Evolutionary conservation across 2,113 vertebrate species (phyloP).

Genomic region (Clarias gariepinus): DNA sequence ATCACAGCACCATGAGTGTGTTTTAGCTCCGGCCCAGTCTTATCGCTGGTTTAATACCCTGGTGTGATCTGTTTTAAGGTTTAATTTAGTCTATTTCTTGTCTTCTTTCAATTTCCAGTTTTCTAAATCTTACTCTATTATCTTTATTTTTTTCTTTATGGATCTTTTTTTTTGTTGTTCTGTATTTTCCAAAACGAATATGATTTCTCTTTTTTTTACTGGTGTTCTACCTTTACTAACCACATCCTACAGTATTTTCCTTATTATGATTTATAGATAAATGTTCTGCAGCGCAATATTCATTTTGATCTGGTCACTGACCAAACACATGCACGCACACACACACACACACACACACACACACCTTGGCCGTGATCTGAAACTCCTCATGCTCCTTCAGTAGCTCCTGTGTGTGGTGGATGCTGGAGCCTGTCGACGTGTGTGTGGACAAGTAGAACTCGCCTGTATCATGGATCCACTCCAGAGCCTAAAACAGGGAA

Average conservation of each 20-base stretch:
- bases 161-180: not conserved
- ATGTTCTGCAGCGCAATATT: not conserved
- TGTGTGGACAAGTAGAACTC: conserved; percentile 98
- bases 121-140: too few relatives aligned
- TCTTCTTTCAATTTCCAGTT: not conserved
- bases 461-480: conserved; percentile 97
- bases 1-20: not conserved
- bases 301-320: not conserved
- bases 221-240: not conserved
- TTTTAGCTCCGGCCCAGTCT: not conserved
- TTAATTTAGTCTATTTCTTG: not conserved
- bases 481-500: conserved; percentile 79
- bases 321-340: not conserved
- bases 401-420: conserved; percentile 95
- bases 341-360: not conserved
- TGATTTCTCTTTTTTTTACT: not conserved
- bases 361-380: conserved; percentile 95
- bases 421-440: conserved; percentile 92
- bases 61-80: not conserved
- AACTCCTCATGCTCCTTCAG: conserved; percentile 98
- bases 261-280: too few relatives aligned
- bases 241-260: not conserved
- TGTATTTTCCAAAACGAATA: too few relatives aligned
- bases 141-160: not conserved
- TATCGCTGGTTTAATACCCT: not conserved